A percentile compares a stretch with the other conserved stretches of the same genome.
Evolutionary conservation across 1,140 invertebrate genomes (phyloP).

Genomic region (Heliothis subflexa): DNA sequence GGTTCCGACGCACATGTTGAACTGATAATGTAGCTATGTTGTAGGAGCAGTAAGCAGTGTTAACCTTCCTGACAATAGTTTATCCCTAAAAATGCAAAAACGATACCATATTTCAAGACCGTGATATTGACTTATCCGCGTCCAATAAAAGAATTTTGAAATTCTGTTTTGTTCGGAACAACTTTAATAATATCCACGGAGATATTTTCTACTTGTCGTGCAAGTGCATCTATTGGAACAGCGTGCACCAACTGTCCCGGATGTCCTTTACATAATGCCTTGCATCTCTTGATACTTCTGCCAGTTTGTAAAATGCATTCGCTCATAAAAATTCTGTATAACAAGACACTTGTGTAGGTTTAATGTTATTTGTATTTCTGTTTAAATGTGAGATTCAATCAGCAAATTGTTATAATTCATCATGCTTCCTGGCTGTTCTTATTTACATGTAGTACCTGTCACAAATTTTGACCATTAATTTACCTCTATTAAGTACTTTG

Average conservation of each 20-base stretch:
- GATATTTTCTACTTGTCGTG: not conserved
- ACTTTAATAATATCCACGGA: constrained; percentile 22
- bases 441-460: no score
- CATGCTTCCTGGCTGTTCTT: no score
- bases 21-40: not conserved
- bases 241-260: not conserved
- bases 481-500: no score
- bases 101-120: not conserved
- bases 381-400: no score
- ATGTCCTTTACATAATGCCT: constrained; percentile 10
- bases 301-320: not conserved
- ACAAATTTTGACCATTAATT: no score
- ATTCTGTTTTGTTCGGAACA: constrained; percentile 1
- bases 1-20: not conserved
- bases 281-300: constrained; percentile 12
- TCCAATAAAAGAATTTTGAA: constrained; percentile 25
- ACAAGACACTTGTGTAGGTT: not conserved
- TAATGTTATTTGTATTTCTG: no score
- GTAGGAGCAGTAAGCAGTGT: not conserved
- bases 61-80: not conserved
- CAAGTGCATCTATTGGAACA: constrained; percentile 14
- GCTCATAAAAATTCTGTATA: not conserved
- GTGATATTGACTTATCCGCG: constrained; percentile 1
- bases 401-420: no score
- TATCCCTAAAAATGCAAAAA: not conserved